Evolutionary conservation across 2,797 vertebrate genomes (phyloP).

Genomic region (Muscicapa comitata): DNA sequence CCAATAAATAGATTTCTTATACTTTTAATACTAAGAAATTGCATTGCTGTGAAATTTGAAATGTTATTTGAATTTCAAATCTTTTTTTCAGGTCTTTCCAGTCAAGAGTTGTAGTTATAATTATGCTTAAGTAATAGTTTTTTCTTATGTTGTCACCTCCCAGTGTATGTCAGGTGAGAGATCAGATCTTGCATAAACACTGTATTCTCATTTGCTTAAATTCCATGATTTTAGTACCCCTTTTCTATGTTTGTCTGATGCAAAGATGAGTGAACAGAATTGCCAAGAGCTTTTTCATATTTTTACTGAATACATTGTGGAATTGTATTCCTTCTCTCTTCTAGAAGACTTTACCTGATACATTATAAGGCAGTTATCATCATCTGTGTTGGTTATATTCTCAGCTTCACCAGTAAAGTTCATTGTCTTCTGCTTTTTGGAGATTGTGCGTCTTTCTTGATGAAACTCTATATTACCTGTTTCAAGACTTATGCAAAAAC

Average conservation of each 20-base stretch:
- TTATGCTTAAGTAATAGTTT: neutral
- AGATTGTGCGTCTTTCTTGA: neutral
- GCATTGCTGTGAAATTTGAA: neutral
- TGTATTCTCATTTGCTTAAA: neutral
- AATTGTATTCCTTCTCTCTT: neutral
- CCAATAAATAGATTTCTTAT: neutral
- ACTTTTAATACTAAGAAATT: neutral
- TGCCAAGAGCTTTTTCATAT: neutral
- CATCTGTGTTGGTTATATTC: neutral
- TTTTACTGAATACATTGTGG: neutral
- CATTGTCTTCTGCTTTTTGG: neutral
- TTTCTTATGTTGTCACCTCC: neutral
- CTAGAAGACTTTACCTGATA: neutral
- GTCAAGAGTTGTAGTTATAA: neutral
- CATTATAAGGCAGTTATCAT: neutral
- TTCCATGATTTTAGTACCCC: neutral
- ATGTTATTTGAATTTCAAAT: neutral
- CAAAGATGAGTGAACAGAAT: neutral
- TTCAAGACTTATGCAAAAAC: neutral
- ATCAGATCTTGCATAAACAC: neutral
- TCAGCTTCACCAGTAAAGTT: neutral
- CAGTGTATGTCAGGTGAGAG: neutral
- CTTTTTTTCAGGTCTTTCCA: neutral
- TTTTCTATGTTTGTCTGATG: neutral
- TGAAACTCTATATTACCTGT: neutral